Percentiles rank a stretch among this genome's conserved stretches.
These are phyloP conservation scores for Cyclophora punctaria DNA, from an alignment of 2,888 invertebrate genomes.

Conservation along the genomic window DNA sequence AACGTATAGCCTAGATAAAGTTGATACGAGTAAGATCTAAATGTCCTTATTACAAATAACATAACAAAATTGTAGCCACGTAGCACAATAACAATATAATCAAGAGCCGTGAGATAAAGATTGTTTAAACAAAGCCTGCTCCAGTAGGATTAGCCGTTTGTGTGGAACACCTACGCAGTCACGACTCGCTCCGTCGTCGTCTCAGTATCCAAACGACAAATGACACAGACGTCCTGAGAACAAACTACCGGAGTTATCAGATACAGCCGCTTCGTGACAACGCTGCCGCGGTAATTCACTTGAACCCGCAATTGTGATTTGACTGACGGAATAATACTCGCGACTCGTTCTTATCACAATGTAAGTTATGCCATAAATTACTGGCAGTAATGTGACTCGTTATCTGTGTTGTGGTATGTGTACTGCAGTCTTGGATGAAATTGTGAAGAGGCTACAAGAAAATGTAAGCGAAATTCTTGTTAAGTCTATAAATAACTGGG, in stretches of 20 bases:
- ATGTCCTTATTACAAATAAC: no score
- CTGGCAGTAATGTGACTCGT: slow-evolving; percentile 6
- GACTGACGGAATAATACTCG: slow-evolving; percentile 9
- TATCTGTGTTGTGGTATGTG: neutral
- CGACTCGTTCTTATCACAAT: slow-evolving; percentile 9
- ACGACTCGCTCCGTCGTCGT: slow-evolving; percentile 32
- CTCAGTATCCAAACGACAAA: slow-evolving; percentile 54
- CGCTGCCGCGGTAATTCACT: slow-evolving; percentile 40
- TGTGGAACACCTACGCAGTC: slow-evolving; percentile 55
- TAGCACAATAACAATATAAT: no score
- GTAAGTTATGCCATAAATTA: slow-evolving; percentile 7
- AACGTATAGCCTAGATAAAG: no score
- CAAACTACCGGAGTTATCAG: slow-evolving; percentile 70
- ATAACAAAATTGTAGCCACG: no score
- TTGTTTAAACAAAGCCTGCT: slow-evolving; percentile 10
- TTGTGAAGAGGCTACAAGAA: neutral
- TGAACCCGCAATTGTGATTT: slow-evolving; percentile 22
- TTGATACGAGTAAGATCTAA: no score
- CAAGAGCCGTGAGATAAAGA: no score
- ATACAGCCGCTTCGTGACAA: slow-evolving; percentile 65
- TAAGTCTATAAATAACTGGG: no score
- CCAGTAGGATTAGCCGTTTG: slow-evolving; percentile 23
- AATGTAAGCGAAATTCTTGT: no score
- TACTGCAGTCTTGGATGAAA: neutral
- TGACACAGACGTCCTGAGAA: slow-evolving; percentile 54